Base-by-base conservation (phyloP, 2,113 vertebrate species). In the Cariama cristata region DNA sequence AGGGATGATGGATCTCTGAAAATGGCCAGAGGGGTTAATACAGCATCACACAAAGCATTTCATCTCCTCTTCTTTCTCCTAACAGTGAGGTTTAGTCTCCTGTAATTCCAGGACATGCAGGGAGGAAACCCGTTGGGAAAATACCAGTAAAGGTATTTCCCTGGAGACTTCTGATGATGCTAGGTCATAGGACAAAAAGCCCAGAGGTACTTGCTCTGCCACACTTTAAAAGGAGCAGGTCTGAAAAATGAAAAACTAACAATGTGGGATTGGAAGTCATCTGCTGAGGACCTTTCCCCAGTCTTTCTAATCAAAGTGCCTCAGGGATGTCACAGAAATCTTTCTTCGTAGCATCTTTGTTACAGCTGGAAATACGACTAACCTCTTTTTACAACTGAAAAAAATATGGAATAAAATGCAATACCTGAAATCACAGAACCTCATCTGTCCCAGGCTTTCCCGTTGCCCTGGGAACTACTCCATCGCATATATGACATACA, bases 401-500 rank as follows among this genome's bases (percentile, higher is more conserved):
- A 96, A 71, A 27, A 1, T 8, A 35, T 15, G 8, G 15, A 62
- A 69, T 74, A 66, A 80, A 83, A 69, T 50, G 8, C 69, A 91
- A 73, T 38, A 9, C 13, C 24, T 69, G 40, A 67, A 91, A 30
- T 28, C 33, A 38, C n/a, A 84, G 68, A 89, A 21, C 53, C 9
- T 85, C 33, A 40, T 42, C 17, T 60, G 33, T 27, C 35, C 38
- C 53, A 66, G 63, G 59, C 28, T 69, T 77, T 69, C 12, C 27
- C 26, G 58, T 83, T 32, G 11, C 17, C 15, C 9, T 22, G 62
- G n/a, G 32, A 88, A 66, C 22, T 33, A 32, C 24, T 14, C 22
- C 12, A 32, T 56, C 7, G 2, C 6, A 16, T 14, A 35, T 2
- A 3, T 1, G 1, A n/a, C 11, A 12, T 8, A 14, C 28, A 82